phyloP scores from a whole-genome alignment of 2,888 invertebrate species.

The Thymelicus lineola region DNA sequence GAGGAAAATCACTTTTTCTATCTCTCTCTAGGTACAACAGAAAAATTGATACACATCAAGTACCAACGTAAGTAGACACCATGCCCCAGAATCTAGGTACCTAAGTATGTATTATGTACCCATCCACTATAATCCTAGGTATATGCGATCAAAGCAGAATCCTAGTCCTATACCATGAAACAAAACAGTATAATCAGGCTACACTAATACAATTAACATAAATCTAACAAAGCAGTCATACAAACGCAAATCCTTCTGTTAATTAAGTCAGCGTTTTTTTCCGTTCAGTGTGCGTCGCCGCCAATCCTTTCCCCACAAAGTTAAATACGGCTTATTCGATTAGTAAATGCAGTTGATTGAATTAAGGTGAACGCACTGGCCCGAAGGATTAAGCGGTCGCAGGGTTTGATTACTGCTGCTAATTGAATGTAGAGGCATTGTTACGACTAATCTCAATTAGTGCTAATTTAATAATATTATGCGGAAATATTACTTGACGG shows the following conservation, averaged over 20 bases:
- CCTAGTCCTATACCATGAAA: background rate
- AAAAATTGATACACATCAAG: too few species aligned
- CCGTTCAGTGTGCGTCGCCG: constrained; percentile 54
- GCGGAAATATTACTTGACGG: constrained; percentile 7
- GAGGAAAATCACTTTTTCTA: too few species aligned
- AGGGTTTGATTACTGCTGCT: constrained; percentile 52
- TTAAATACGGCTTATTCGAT: constrained; percentile 81
- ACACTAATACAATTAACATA: constrained; percentile 3
- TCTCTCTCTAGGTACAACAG: too few species aligned
- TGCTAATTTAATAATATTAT: constrained; percentile 34
- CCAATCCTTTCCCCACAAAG: constrained; percentile 64
- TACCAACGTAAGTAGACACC: too few species aligned
- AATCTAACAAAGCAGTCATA: constrained; percentile 18
- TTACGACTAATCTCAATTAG: constrained; percentile 36
- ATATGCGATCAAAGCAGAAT: too few species aligned
- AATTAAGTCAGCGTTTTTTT: constrained; percentile 51
- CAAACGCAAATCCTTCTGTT: constrained; percentile 12
- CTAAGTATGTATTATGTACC: too few species aligned
- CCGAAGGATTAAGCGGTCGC: constrained; percentile 57
- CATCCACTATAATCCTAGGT: background rate
- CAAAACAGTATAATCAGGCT: background rate
- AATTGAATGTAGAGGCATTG: constrained; percentile 32
- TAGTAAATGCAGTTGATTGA: constrained; percentile 78
- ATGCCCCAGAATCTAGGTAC: too few species aligned
- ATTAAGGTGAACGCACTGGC: constrained; percentile 74